These are phyloP conservation scores for Nymphalis io DNA, from an alignment of 1,140 invertebrate genomes.

Conservation along the genomic window DNA sequence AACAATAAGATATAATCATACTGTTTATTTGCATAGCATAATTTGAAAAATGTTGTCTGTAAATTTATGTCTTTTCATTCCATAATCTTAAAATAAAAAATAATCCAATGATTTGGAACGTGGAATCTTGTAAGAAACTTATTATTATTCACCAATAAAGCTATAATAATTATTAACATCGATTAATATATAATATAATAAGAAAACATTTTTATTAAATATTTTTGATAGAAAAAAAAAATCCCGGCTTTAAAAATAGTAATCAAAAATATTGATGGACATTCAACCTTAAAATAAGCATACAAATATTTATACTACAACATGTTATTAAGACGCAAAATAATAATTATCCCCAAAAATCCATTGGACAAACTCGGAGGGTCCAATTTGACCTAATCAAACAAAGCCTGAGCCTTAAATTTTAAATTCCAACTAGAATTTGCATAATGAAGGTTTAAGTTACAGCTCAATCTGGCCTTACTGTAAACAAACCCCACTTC, in stretches of 20 bases:
- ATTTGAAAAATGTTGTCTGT: no score
- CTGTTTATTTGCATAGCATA: no score
- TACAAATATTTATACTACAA: background rate
- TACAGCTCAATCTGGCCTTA: constrained; percentile 54
- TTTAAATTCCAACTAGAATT: constrained; percentile 62
- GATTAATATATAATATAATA: no score
- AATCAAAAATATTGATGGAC: background rate
- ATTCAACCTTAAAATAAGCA: background rate
- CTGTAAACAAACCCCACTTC: background rate
- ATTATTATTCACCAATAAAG: no score
- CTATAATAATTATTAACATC: no score
- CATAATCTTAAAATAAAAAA: no score
- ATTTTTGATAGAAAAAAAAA: no score
- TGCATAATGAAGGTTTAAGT: constrained; percentile 58
- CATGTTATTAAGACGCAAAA: constrained; percentile 8
- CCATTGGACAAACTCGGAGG: constrained; percentile 34
- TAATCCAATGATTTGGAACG: no score
- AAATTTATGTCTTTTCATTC: no score
- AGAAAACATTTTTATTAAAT: no score
- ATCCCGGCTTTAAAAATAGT: background rate
- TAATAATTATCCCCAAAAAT: constrained; percentile 6
- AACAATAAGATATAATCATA: no score
- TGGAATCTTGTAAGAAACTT: no score
- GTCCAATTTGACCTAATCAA: constrained; percentile 69
- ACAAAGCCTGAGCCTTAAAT: constrained; percentile 56